These are phyloP conservation scores for Nibea coibor DNA, from an alignment of 2,113 vertebrate species.

Conservation along the genomic window DNA sequence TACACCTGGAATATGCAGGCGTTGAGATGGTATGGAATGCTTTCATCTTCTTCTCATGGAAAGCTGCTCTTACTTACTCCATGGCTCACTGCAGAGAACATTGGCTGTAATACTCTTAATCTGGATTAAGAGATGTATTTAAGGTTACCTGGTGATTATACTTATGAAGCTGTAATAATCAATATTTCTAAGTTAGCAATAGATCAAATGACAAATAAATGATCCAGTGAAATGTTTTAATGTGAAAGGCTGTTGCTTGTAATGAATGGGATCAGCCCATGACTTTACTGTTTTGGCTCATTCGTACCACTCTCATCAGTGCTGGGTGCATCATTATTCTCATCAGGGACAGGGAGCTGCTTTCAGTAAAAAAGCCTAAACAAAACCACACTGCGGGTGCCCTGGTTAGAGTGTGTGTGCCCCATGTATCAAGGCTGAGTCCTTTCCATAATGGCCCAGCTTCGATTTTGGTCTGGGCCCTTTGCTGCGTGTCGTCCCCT, in stretches of 20 bases:
- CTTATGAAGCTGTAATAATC: constrained; percentile 1
- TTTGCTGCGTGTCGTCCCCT: too few relatives aligned
- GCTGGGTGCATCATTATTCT: not conserved
- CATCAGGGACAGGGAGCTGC: too few relatives aligned
- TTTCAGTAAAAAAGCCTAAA: too few relatives aligned
- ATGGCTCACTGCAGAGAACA: constrained; percentile 17
- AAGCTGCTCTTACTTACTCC: constrained; percentile 45
- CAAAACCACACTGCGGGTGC: too few relatives aligned
- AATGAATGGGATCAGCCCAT: not conserved
- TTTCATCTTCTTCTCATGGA: constrained; percentile 70
- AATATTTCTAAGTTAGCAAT: not conserved
- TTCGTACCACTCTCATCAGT: not conserved
- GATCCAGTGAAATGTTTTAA: not conserved
- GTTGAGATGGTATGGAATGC: constrained; percentile 67
- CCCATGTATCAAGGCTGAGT: too few relatives aligned
- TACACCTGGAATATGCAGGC: constrained; percentile 72
- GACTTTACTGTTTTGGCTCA: not conserved
- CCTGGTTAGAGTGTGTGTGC: too few relatives aligned
- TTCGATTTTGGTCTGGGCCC: too few relatives aligned
- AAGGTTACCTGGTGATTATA: constrained; percentile 15
- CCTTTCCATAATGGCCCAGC: too few relatives aligned
- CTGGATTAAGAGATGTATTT: constrained; percentile 23
- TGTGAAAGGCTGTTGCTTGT: not conserved
- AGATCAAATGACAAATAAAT: not conserved
- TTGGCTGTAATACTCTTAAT: constrained; percentile 8